These are phyloP conservation scores for Sarotherodon lohbergeri DNA, from an alignment of 2,113 vertebrate species.

Conservation along the genomic window DNA sequence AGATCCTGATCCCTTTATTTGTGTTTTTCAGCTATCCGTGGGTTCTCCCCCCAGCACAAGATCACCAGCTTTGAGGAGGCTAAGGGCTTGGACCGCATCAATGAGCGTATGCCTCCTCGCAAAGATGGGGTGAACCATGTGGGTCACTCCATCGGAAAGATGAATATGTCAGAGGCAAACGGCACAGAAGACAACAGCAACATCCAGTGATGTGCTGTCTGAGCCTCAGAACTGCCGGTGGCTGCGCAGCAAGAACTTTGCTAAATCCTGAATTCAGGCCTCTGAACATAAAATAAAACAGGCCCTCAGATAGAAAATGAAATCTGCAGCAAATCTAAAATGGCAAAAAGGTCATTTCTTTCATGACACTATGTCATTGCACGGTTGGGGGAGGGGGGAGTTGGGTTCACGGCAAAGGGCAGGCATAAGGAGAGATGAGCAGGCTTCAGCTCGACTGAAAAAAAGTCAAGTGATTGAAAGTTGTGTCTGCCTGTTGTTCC, in stretches of 20 bases:
- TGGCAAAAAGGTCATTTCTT: slow-evolving; percentile 54
- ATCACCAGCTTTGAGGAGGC: slow-evolving; percentile 80
- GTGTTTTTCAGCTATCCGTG: slow-evolving; percentile 70
- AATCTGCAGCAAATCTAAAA: slow-evolving; percentile 63
- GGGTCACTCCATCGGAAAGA: slow-evolving; percentile 79
- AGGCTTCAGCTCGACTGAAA: slow-evolving; percentile 26
- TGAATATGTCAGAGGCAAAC: slow-evolving; percentile 80
- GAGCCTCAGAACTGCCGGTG: slow-evolving; percentile 44
- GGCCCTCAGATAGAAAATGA: slow-evolving; percentile 61
- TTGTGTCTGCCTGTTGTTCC: slow-evolving; percentile 51
- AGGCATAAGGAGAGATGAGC: background rate
- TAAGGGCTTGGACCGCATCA: slow-evolving; percentile 81
- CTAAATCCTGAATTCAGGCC: slow-evolving; percentile 71
- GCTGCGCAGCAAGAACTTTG: slow-evolving; percentile 62
- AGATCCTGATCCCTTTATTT: background rate
- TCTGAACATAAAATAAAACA: slow-evolving; percentile 65
- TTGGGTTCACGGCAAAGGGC: slow-evolving; percentile 23
- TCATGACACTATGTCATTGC: slow-evolving; percentile 58
- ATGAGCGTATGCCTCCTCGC: slow-evolving; percentile 80
- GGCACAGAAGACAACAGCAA: slow-evolving; percentile 82
- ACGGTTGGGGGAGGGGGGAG: slow-evolving; percentile 40
- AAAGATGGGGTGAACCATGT: slow-evolving; percentile 77
- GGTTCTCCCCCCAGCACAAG: slow-evolving; percentile 81
- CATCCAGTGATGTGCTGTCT: slow-evolving; percentile 72
- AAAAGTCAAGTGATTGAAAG: slow-evolving; percentile 20